Evolutionary conservation across 2,113 vertebrate species (phyloP).

Genomic region (Diphyllodes magnificus): DNA sequence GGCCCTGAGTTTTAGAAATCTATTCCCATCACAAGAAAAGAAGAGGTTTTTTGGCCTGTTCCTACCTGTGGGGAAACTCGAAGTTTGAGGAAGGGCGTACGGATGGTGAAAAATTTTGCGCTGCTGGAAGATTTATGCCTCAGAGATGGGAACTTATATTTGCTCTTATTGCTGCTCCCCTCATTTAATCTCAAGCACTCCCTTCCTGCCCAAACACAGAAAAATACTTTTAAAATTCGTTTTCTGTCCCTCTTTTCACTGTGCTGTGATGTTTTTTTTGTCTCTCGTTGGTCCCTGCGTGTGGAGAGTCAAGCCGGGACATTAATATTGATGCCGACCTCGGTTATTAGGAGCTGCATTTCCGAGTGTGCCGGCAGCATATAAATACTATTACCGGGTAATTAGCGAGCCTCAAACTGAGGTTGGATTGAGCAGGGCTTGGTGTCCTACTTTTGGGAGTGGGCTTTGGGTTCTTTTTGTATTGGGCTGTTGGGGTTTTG

Average conservation of each 20-base stretch:
- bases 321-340: conserved; percentile 69
- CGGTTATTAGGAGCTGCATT: conserved; percentile 33
- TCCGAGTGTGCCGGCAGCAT: conserved; percentile 43
- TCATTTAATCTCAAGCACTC: background rate
- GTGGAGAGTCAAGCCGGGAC: conserved; percentile 27
- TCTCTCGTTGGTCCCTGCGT: background rate
- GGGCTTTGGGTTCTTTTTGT: background rate
- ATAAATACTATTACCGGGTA: conserved; percentile 57
- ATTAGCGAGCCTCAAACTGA: conserved; percentile 66
- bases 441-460: background rate
- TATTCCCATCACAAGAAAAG: background rate
- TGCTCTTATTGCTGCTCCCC: background rate
- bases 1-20: background rate
- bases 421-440: conserved; percentile 28
- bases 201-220: background rate
- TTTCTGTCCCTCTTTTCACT: background rate
- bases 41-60: background rate
- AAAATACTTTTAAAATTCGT: background rate
- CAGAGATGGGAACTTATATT: background rate
- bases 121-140: background rate
- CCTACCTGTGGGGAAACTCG: background rate
- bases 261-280: background rate
- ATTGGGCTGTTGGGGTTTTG: background rate
- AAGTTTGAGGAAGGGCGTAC: background rate
- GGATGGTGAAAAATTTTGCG: background rate